Percentiles rank a stretch among this genome's conserved stretches.
Evolutionary conservation across 2,797 vertebrate genomes (phyloP).

Genomic region (Amazona finschi): DNA sequence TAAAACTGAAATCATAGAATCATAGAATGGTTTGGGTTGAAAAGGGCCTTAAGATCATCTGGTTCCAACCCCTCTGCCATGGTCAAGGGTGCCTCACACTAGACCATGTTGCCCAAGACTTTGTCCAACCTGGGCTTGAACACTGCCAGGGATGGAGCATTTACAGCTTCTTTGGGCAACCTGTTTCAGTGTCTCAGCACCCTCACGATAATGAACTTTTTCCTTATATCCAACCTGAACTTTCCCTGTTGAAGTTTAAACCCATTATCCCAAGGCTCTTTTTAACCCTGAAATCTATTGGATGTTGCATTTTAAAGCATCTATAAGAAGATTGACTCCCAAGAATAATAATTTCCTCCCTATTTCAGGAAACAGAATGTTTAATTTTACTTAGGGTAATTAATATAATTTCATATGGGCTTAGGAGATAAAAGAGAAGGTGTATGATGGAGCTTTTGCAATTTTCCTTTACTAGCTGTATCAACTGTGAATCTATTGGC

Average conservation of each 20-base stretch:
- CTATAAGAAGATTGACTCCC: not conserved
- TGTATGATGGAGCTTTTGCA: not conserved
- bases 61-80: not conserved
- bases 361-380: not conserved
- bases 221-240: not conserved
- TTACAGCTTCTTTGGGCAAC: not conserved
- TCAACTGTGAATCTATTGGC: not conserved
- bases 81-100: not conserved
- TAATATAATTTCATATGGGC: not conserved
- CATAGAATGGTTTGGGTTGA: not conserved
- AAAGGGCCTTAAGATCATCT: not conserved
- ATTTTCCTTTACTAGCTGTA: conserved; percentile 10
- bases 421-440: not conserved
- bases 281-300: not conserved
- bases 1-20: not conserved
- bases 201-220: not conserved
- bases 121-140: not conserved
- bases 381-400: conserved; percentile 7
- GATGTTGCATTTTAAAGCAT: not conserved
- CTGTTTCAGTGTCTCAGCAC: not conserved
- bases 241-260: not conserved
- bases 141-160: not conserved
- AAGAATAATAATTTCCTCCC: conserved; percentile 6
- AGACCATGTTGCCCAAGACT: not conserved
- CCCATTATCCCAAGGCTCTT: not conserved